Percentiles rank a stretch among this genome's conserved stretches.
Evolutionary conservation across 2,888 invertebrate genomes (phyloP).

Genomic region (Lamellibrachia columna): DNA sequence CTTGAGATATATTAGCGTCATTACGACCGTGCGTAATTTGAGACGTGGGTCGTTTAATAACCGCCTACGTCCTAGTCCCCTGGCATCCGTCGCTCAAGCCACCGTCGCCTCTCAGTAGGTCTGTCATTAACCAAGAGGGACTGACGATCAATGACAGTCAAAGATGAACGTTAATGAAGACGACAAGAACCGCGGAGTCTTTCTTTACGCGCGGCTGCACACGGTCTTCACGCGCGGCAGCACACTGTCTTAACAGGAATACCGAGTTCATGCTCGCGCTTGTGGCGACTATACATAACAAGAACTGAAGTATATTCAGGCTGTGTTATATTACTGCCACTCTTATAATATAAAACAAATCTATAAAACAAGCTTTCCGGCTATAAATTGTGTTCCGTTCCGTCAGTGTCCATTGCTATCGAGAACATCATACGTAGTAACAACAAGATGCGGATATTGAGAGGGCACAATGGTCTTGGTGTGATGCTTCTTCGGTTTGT

Average conservation of each 20-base stretch:
- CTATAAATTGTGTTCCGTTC: too few species aligned
- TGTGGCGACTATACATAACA: background rate
- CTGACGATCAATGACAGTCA: background rate
- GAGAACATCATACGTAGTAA: too few species aligned
- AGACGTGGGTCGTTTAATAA: slow-evolving; percentile 16
- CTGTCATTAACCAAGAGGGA: background rate
- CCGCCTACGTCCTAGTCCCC: background rate
- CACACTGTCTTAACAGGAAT: background rate
- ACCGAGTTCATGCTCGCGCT: background rate
- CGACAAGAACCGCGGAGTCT: background rate
- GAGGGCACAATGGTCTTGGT: too few species aligned
- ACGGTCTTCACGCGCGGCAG: background rate
- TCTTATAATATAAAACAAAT: too few species aligned
- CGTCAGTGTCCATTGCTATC: too few species aligned
- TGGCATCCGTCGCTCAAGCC: background rate
- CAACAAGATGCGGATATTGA: too few species aligned
- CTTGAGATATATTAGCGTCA: slow-evolving; percentile 16
- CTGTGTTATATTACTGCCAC: too few species aligned
- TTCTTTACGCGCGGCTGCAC: background rate
- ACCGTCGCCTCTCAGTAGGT: background rate
- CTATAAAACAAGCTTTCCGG: too few species aligned
- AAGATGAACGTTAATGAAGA: slow-evolving; percentile 12
- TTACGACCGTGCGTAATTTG: background rate
- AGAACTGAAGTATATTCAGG: background rate
- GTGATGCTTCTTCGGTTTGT: too few species aligned